Conservation (phyloP, 2,113 vertebrate genomes). For the Grammomys dolichurus region DNA sequence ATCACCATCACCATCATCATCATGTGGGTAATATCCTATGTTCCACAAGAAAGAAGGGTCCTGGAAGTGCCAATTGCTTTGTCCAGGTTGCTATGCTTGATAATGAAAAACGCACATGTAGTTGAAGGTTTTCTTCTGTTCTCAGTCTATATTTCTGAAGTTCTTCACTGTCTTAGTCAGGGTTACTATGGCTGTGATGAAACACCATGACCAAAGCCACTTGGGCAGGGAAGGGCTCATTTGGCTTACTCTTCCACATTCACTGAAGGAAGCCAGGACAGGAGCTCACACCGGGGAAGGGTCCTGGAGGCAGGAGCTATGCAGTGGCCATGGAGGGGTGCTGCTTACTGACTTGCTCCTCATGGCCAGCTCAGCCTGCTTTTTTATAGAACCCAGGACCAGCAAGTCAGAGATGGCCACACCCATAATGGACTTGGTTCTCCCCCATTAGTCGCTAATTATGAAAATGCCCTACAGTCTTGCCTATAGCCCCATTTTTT, state of each 20-base stretch:
- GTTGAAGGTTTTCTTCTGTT: neutral
- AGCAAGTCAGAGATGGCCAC: neutral
- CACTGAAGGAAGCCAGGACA: neutral
- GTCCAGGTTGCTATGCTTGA: neutral
- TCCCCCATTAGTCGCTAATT: neutral
- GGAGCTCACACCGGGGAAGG: neutral
- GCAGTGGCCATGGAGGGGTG: neutral
- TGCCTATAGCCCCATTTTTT: no score
- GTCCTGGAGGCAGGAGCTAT: neutral
- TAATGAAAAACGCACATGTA: neutral
- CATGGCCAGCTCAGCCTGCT: neutral
- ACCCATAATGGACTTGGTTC: neutral
- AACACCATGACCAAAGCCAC: neutral
- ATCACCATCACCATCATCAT: neutral
- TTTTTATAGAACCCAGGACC: neutral
- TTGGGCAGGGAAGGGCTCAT: neutral
- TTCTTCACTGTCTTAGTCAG: neutral
- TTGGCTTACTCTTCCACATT: neutral
- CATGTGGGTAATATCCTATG: neutral
- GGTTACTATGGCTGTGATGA: neutral
- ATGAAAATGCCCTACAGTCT: neutral
- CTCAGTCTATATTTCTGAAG: neutral
- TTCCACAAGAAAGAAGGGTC: slow-evolving; percentile 22
- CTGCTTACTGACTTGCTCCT: neutral
- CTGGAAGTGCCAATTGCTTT: neutral